Base-by-base conservation (phyloP, 2,113 vertebrate species). In the Catagonus wagneri region DNA sequence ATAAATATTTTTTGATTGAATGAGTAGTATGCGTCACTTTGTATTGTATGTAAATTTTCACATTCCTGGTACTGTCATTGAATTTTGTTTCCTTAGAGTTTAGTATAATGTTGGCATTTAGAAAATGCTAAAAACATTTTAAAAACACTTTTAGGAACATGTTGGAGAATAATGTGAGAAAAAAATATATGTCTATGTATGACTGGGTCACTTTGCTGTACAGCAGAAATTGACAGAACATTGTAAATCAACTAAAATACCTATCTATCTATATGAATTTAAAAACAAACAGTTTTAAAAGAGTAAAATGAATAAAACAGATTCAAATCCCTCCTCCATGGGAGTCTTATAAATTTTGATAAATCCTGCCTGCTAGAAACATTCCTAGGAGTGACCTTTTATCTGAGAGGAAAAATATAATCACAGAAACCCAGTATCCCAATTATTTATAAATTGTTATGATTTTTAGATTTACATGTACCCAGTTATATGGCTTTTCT, bases 381-480 rank as follows among this genome's bases (percentile, higher is more conserved):
- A 75, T 76, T 71, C 23, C 15, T 36, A 75, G 36, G 29, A 66
- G 16, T 89, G 68, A 78, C 27, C 44, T 75, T 74, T 90, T 93
- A 68, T 86, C 44, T 19, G 27, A 84, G 19, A 93, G 22, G 10
- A 75, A 94, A 83, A 74, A n/a, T 83, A 83, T n/a, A 78, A 71
- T 68, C 44, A 44, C 1, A 14, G n/a, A 65, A 68, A n/a, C 63
- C 36, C 58, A 32, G 8, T 83, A 3, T 83, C 83, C 52, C 23
- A 96, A 85, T 93, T 90, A 86, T 58, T 71, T 94, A 22, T 88
- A 91, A 79, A 90, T 78, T 84, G 25, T 4, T 71, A 10, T 88
- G 58, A 68, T 76, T 86, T 94, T 78, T 54, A 27, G 69, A 86
- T 66, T 86, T 32, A 72, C 9, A 3, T 93, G 68, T 72, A 39